phyloP scores from a whole-genome alignment of 1,140 invertebrate genomes.

The Holcopasites calliopsidis region DNA sequence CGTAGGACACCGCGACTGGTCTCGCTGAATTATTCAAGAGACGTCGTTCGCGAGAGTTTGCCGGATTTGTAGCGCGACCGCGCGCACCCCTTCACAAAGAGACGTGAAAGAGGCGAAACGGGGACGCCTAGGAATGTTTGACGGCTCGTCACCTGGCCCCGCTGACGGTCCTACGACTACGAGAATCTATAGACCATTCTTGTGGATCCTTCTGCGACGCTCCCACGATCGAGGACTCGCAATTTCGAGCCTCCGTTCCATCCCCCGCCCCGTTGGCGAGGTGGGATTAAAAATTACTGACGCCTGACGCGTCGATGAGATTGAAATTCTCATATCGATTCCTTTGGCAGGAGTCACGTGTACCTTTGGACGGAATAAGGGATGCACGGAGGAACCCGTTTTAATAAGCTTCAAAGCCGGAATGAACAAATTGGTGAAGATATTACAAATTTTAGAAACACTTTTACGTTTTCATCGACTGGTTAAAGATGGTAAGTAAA shows the following conservation, averaged over 20 bases:
- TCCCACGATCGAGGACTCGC: slow-evolving; percentile 41
- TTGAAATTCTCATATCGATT: slow-evolving; percentile 8
- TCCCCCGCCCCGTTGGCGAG: neutral
- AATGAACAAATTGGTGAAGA: too few relatives aligned
- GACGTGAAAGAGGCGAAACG: slow-evolving; percentile 35
- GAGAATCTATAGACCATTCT: slow-evolving; percentile 15
- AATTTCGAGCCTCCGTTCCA: slow-evolving; percentile 26
- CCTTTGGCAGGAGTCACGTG: neutral
- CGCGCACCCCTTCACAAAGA: slow-evolving; percentile 49
- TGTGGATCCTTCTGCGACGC: slow-evolving; percentile 13
- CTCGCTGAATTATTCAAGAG: slow-evolving; percentile 59
- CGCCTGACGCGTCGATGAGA: neutral
- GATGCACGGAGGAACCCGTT: neutral
- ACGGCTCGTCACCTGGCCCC: slow-evolving; percentile 24
- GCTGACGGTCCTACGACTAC: neutral
- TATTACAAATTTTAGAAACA: too few relatives aligned
- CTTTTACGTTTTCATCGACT: too few relatives aligned
- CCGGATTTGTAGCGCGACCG: slow-evolving; percentile 61
- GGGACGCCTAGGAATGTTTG: slow-evolving; percentile 47
- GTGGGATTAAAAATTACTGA: slow-evolving; percentile 35
- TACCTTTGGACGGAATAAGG: neutral
- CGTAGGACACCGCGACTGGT: slow-evolving; percentile 55
- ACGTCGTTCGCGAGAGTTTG: slow-evolving; percentile 61
- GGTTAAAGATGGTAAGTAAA: too few relatives aligned
- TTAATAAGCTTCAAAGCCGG: too few relatives aligned